Conservation (phyloP, 2,113 vertebrate genomes). For the Paracanthobrama guichenoti region DNA sequence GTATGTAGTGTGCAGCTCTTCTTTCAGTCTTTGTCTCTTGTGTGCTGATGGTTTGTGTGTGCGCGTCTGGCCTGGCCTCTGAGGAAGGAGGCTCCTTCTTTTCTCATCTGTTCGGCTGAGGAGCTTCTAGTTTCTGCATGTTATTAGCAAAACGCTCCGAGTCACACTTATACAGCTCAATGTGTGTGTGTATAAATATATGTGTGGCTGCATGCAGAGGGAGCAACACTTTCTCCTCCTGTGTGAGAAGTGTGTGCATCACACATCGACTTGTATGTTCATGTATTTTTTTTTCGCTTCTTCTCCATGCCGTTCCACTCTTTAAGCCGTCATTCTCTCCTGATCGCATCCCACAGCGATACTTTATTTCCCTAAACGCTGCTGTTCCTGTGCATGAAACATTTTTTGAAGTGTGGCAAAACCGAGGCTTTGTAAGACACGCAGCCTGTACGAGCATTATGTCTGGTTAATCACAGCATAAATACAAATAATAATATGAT, state of each 20-base stretch:
- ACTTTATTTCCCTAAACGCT: conserved; percentile 18
- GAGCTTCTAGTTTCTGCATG: conserved; percentile 59
- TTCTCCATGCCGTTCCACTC: conserved; percentile 7
- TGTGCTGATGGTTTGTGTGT: conserved; percentile 31
- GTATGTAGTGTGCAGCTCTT: conserved; percentile 35
- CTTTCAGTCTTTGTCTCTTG: conserved; percentile 49
- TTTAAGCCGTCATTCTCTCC: conserved; percentile 4
- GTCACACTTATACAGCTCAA: conserved; percentile 56
- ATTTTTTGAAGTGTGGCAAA: conserved; percentile 41
- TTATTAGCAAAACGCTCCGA: conserved; percentile 65
- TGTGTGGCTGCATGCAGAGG: conserved; percentile 18
- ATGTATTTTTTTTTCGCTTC: neutral
- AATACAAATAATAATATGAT: conserved; percentile 80
- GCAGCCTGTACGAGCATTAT: conserved; percentile 67
- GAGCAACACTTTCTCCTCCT: conserved; percentile 25
- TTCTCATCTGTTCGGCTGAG: conserved; percentile 59
- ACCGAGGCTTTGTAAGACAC: conserved; percentile 49
- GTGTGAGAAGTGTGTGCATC: conserved; percentile 21
- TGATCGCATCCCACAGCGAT: conserved; percentile 24
- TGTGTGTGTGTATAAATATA: neutral
- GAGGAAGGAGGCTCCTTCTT: conserved; percentile 56
- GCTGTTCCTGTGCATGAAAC: conserved; percentile 39
- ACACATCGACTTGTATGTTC: conserved; percentile 18
- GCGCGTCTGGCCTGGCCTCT: conserved; percentile 15
- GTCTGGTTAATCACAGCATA: conserved; percentile 77